phyloP scores from a whole-genome alignment of 2,888 invertebrate species.

The Sinotaia quadrata region DNA sequence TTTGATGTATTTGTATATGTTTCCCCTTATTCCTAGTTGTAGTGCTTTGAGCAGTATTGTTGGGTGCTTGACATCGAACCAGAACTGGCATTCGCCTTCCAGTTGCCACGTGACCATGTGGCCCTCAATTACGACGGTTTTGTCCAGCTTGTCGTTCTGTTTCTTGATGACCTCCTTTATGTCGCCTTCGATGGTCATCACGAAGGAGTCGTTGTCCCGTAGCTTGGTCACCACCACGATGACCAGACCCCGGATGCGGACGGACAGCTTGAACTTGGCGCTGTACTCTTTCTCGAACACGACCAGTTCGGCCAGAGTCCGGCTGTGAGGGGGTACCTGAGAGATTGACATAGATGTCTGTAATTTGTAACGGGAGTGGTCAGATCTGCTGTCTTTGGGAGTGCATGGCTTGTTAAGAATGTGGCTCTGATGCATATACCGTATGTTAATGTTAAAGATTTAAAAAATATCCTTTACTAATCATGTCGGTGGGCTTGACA shows the following conservation, averaged over 20 bases:
- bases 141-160: slow-evolving; percentile 41
- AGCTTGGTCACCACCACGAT: slow-evolving; percentile 69
- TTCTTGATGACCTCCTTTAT: slow-evolving; percentile 59
- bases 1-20: too few species aligned
- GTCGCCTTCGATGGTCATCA: slow-evolving; percentile 65
- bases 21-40: too few species aligned
- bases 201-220: slow-evolving; percentile 71
- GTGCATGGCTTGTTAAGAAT: too few species aligned
- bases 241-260: slow-evolving; percentile 65
- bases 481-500: too few species aligned
- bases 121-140: slow-evolving; percentile 46
- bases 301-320: slow-evolving; percentile 72
- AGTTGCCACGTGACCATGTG: slow-evolving; percentile 50
- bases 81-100: slow-evolving; percentile 63
- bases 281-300: slow-evolving; percentile 73
- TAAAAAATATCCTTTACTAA: too few species aligned
- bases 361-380: too few species aligned
- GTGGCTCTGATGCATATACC: too few species aligned
- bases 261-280: slow-evolving; percentile 71
- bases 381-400: too few species aligned
- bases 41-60: too few species aligned
- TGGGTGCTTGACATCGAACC: slow-evolving; percentile 69
- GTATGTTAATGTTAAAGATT: too few species aligned
- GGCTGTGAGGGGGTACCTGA: slow-evolving; percentile 57
- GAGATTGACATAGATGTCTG: too few species aligned